Evolutionary conservation across 1,140 invertebrate species (phyloP).

Genomic region (Kradibia gibbosae): DNA sequence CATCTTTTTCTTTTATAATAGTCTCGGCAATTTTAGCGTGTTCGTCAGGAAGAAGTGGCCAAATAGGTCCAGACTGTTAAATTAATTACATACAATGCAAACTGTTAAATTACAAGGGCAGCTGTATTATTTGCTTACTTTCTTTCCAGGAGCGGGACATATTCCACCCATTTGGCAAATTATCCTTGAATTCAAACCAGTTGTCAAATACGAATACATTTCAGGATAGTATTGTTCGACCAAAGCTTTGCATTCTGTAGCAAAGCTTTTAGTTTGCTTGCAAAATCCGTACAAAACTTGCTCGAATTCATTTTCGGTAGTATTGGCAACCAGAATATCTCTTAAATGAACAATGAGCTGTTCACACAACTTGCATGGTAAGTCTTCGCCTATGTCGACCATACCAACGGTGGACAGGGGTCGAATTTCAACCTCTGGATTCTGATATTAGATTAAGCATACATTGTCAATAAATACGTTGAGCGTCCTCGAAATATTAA

Average conservation of each 20-base stretch:
- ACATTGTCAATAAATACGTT: too few relatives aligned
- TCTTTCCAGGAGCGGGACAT: conserved; percentile 72
- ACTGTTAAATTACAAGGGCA: conserved; percentile 12
- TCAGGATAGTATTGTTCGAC: conserved; percentile 84
- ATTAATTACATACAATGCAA: background rate
- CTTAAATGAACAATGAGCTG: conserved; percentile 84
- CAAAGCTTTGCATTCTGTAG: conserved; percentile 74
- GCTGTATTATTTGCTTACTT: conserved; percentile 33
- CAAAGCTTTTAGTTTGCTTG: conserved; percentile 81
- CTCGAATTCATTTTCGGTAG: conserved; percentile 87
- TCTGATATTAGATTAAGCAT: conserved; percentile 50
- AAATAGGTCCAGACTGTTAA: conserved; percentile 69
- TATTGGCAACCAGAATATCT: conserved; percentile 87
- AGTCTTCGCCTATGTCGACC: conserved; percentile 76
- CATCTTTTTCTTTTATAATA: conserved; percentile 63
- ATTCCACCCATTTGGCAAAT: conserved; percentile 82
- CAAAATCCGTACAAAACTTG: conserved; percentile 84
- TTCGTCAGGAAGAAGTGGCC: conserved; percentile 73
- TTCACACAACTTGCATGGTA: conserved; percentile 89
- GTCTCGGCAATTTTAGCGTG: conserved; percentile 64
- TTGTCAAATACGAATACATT: conserved; percentile 82
- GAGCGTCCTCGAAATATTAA: too few relatives aligned
- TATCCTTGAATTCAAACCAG: conserved; percentile 78
- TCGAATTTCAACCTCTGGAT: conserved; percentile 73
- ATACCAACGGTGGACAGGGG: conserved; percentile 74